These are phyloP conservation scores for Intellagama lesueurii DNA, from an alignment of 2,797 vertebrate genomes.

Conservation along the genomic window DNA sequence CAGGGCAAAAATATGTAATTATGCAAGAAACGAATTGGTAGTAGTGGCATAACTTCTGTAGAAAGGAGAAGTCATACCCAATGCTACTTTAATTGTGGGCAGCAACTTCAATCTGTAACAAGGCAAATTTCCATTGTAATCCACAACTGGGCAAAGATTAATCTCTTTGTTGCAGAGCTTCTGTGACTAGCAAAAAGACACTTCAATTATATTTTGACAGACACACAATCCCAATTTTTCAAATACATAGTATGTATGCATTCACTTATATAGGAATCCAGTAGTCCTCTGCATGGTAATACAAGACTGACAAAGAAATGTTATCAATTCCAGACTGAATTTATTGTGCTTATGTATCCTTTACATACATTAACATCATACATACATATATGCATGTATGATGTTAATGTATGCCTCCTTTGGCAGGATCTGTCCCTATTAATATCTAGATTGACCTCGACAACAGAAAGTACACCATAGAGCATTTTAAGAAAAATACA, in stretches of 20 bases:
- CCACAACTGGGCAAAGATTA: background rate
- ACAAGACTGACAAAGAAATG: background rate
- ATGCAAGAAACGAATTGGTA: background rate
- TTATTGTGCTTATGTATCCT: background rate
- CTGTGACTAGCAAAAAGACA: background rate
- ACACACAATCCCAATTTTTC: conserved; percentile 4
- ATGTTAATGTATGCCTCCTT: background rate
- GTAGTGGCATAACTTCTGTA: background rate
- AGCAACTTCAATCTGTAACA: background rate
- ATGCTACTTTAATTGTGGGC: conserved; percentile 13
- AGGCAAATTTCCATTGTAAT: background rate
- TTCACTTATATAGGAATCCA: background rate
- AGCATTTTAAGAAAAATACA: conserved; percentile 39
- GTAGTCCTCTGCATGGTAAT: background rate
- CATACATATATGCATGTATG: background rate
- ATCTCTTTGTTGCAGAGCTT: conserved; percentile 2
- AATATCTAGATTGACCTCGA: background rate
- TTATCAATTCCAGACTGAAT: conserved; percentile 4
- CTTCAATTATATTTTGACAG: background rate
- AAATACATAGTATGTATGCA: background rate
- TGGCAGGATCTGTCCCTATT: background rate
- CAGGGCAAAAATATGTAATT: background rate
- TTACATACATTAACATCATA: background rate
- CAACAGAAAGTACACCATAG: conserved; percentile 11
- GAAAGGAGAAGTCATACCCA: conserved; percentile 14